Percentiles rank a stretch among this genome's conserved stretches.
Conservation (phyloP, 37 sponge, comb jelly and placozoan species). For the Cladorhizidae sp. region DNA sequence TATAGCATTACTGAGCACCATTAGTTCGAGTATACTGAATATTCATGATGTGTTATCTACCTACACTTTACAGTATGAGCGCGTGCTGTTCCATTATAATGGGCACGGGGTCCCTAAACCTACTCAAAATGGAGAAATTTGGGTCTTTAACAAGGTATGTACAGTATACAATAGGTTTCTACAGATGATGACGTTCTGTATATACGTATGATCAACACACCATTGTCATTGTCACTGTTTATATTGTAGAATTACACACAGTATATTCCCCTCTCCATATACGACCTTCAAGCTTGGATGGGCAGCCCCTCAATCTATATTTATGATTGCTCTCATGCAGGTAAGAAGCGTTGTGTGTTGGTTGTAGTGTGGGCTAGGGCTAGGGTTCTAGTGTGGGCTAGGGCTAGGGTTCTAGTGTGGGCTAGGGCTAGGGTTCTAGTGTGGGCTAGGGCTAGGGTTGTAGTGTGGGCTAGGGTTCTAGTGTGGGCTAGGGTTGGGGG, state of each 20-base stretch:
- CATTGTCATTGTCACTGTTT: background rate
- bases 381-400: no score
- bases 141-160: conserved; percentile 96
- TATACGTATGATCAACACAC: background rate
- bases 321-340: conserved; percentile 95
- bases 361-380: no score
- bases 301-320: conserved; percentile 91
- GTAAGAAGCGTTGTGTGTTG: conserved; percentile 14
- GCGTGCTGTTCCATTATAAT: conserved; percentile 98
- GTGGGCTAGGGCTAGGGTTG: no score
- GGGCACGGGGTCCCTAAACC: conserved; percentile 98
- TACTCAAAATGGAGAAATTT: conserved; percentile 94
- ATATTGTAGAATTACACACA: conserved; percentile 84
- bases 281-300: conserved; percentile 94
- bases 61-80: conserved; percentile 90
- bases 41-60: no score
- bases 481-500: no score
- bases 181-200: background rate
- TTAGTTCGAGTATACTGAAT: no score
- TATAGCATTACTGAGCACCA: no score
- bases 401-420: no score
- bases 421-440: no score
- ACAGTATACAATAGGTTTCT: background rate
- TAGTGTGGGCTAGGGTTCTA: no score
- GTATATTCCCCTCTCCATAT: conserved; percentile 95